Base-by-base conservation (phyloP, 2,888 invertebrate genomes). In the Spisula subtruncata region DNA sequence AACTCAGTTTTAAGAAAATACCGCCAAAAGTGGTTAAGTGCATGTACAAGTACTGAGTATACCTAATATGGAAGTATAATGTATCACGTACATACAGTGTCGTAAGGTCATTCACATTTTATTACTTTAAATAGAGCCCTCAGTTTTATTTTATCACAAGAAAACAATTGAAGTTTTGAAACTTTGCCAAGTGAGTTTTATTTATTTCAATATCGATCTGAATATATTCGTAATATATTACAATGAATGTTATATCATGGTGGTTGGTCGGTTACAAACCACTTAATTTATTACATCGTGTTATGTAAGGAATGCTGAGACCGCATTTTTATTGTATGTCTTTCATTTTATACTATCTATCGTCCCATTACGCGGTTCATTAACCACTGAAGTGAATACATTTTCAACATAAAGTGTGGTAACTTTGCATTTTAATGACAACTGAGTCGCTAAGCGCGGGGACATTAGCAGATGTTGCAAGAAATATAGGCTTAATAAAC, bases 221-320 rank as follows among this genome's bases (percentile, higher is more conserved):
- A 41, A 41, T 41, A 41, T 41, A 41, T 8, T 10, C 25, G 25
- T 25, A 56, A 1, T 4, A 25, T 25, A 0, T 25, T 66, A 1
- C 25, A 60, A 2, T 60, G 20, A 8, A 8, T 60, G n/a, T 5
- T 60, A 2, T n/a, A 10, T 66, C n/a, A 66, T 66, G 5, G 51
- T 16, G 5, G 16, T 12, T 51, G 51, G 51, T 51, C 51, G 51
- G 60, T 66, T 25, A 66, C 60, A n/a, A 10, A 6, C n/a, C n/a
- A n/a, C 10, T 66, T 4, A 10, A 66, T 66, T 66, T 66, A 66
- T 66, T n/a, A 25, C 25, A 8, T 66, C 12, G 14, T 32, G 75
- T 75, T 75, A 75, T 75, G 75, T 75, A 32, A 75, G 32, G 75
- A 75, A 75, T 75, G 75, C 25, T 75, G 18, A 75, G 35, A 75